Conservation (phyloP, 1,140 invertebrate genomes). For the Chironomus striatipennis region DNA sequence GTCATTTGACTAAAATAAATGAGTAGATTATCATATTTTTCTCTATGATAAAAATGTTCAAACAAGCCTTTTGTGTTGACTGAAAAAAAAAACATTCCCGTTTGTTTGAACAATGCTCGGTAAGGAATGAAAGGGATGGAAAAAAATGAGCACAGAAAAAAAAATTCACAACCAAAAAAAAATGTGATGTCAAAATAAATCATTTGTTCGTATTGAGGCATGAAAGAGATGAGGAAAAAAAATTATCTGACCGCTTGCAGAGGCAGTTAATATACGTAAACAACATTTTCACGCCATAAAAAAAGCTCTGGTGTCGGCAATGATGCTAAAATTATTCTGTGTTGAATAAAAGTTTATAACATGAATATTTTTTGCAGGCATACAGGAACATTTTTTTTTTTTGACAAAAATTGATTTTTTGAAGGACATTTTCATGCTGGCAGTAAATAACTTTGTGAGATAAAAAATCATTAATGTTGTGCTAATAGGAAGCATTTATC, state of each 20-base stretch:
- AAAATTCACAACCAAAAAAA: background rate
- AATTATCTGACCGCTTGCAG: constrained; percentile 20
- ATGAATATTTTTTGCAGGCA: background rate
- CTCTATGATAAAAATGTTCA: too few species aligned
- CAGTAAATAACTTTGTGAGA: too few species aligned
- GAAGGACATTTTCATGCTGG: too few species aligned
- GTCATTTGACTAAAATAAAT: too few species aligned
- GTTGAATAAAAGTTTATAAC: background rate
- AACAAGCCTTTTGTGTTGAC: too few species aligned
- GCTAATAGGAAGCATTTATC: too few species aligned
- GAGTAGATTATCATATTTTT: too few species aligned
- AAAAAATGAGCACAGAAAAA: background rate
- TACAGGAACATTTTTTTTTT: background rate
- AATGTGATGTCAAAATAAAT: background rate
- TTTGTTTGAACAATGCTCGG: background rate
- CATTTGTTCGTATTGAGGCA: background rate
- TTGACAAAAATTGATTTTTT: too few species aligned
- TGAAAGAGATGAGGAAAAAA: background rate
- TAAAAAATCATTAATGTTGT: too few species aligned
- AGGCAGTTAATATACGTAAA: constrained; percentile 18
- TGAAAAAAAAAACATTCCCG: too few species aligned
- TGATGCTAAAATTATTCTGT: background rate
- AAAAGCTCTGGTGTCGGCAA: background rate
- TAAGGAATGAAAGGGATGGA: background rate
- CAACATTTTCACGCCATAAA: constrained; percentile 21